A percentile compares a stretch with the other conserved stretches of the same genome.
Conservation (phyloP, 2,888 invertebrate species). For the Autographa gamma region DNA sequence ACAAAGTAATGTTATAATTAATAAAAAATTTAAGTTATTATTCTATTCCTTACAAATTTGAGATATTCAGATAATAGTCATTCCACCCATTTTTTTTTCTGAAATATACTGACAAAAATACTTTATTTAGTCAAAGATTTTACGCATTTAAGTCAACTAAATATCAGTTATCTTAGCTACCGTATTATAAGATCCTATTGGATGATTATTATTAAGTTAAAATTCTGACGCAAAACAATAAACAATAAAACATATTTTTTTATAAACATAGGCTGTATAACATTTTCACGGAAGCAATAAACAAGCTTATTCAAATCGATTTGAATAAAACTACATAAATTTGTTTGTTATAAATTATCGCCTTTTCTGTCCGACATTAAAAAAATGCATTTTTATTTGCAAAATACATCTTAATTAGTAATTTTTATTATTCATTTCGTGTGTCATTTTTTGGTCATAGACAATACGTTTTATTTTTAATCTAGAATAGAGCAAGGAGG, state of each 20-base stretch:
- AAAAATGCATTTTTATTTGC: conserved; percentile 13
- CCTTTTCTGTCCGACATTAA: conserved; percentile 15
- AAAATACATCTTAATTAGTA: conserved; percentile 42
- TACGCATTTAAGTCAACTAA: too few relatives aligned
- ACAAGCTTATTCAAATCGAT: conserved; percentile 6
- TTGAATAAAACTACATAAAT: conserved; percentile 19
- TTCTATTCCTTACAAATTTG: too few relatives aligned
- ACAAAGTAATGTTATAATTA: too few relatives aligned
- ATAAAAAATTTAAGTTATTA: too few relatives aligned
- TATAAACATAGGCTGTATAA: neutral
- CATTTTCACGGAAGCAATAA: neutral
- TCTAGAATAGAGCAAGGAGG: neutral
- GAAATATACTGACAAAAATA: too few relatives aligned
- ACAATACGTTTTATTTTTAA: neutral
- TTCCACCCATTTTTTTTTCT: too few relatives aligned
- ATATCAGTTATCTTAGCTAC: too few relatives aligned
- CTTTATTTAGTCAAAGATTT: too few relatives aligned
- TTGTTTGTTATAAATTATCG: conserved; percentile 36
- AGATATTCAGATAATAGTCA: too few relatives aligned
- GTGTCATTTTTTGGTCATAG: neutral
- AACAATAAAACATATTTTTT: neutral
- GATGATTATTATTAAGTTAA: too few relatives aligned
- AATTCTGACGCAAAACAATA: neutral
- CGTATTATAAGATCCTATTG: too few relatives aligned
- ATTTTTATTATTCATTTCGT: conserved; percentile 5